Conservation (phyloP, 35 echinoderm and acorn worm species). For the Heliocidaris erythrogramma region DNA sequence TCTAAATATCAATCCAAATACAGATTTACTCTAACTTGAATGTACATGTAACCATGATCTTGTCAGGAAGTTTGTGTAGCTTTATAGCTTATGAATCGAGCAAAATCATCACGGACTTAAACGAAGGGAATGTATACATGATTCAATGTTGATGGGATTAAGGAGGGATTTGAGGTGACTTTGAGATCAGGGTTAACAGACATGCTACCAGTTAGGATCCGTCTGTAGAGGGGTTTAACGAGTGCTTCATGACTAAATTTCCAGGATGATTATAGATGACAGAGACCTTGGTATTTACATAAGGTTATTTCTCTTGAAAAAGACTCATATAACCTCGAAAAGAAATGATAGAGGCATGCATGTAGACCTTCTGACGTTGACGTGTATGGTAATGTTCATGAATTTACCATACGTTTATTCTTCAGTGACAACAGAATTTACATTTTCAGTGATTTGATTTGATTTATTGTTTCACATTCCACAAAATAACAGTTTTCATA, state of each 20-base stretch:
- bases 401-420: no score
- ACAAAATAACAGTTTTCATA: no score
- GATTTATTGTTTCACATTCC: no score
- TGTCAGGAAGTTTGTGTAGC: background rate
- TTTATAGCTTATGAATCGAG: background rate
- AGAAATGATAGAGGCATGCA: no score
- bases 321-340: no score
- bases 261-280: no score
- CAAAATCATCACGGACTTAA: background rate
- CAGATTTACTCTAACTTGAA: background rate
- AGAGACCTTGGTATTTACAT: no score
- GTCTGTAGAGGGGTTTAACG: background rate
- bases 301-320: no score
- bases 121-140: background rate
- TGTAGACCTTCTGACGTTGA: no score
- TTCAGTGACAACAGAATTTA: no score
- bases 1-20: background rate
- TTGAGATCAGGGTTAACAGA: background rate
- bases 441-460: no score
- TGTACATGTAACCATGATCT: background rate
- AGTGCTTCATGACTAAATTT: background rate
- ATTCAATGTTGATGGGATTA: constrained; percentile 4
- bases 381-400: no score
- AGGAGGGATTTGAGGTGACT: background rate
- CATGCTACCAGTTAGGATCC: background rate